Percentiles rank a stretch among this genome's conserved stretches.
Evolutionary conservation across 2,888 invertebrate genomes (phyloP).

Genomic region (Ophioninae sp.): DNA sequence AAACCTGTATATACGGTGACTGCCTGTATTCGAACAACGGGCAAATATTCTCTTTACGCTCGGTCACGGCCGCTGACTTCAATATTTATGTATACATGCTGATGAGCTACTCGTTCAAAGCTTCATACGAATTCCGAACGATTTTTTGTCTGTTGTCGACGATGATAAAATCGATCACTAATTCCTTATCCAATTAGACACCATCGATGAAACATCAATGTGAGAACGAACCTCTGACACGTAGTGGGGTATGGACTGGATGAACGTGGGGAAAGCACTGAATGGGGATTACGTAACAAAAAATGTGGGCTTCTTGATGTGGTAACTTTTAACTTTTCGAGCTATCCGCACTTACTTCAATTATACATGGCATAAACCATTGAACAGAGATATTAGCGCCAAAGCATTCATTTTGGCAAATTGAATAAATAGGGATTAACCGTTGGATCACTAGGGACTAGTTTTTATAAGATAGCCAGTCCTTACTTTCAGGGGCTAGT

Average conservation of each 20-base stretch:
- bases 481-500: too few species aligned
- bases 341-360: neutral
- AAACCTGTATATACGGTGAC: neutral
- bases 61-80: neutral
- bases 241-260: neutral
- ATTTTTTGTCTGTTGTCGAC: neutral
- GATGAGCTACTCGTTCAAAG: neutral
- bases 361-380: neutral
- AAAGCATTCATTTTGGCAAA: too few species aligned
- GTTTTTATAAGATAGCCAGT: too few species aligned
- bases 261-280: neutral
- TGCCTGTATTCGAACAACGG: neutral
- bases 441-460: too few species aligned
- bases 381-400: too few species aligned
- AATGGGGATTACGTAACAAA: neutral
- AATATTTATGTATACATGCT: slow-evolving; percentile 14
- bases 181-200: neutral
- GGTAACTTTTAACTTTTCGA: neutral
- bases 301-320: neutral
- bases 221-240: neutral
- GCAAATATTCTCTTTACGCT: slow-evolving; percentile 18
- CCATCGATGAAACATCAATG: neutral
- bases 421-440: too few species aligned
- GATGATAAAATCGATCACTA: neutral
- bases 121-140: neutral